Percentiles rank a stretch among this genome's conserved stretches.
phyloP scores from a whole-genome alignment of 2,797 vertebrate genomes.

The Acanthiza pusilla region DNA sequence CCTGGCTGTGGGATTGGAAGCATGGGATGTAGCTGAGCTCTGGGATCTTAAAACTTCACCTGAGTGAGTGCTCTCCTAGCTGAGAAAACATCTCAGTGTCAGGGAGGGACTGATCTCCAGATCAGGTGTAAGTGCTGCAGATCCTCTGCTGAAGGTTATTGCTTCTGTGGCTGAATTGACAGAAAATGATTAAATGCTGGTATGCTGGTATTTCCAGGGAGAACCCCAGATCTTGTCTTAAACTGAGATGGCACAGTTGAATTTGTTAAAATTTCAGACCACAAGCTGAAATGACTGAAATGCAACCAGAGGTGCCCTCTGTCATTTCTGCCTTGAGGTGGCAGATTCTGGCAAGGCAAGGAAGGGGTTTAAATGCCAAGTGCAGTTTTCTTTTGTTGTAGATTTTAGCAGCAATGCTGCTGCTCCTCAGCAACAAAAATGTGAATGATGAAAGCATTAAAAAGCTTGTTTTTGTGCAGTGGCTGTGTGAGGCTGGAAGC shows the following conservation, averaged over 20 bases:
- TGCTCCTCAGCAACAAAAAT: not conserved
- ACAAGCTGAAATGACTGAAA: not conserved
- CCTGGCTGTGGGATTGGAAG: not conserved
- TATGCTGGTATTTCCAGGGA: not conserved
- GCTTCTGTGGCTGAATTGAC: not conserved
- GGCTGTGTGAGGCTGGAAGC: not conserved
- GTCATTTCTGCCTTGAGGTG: not conserved
- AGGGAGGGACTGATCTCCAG: not conserved
- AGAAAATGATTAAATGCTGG: not conserved
- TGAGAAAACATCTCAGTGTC: not conserved
- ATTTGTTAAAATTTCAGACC: not conserved
- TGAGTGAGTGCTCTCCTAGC: not conserved
- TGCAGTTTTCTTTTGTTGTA: not conserved
- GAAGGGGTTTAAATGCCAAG: not conserved
- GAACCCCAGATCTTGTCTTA: not conserved
- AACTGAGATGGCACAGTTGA: not conserved
- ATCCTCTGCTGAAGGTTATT: not conserved
- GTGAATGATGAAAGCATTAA: fast-evolving
- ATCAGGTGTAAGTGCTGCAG: not conserved
- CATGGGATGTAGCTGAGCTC: not conserved
- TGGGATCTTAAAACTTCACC: not conserved
- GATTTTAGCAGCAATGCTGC: not conserved
- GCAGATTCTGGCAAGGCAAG: not conserved
- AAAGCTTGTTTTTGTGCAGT: not conserved
- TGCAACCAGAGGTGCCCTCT: not conserved